Conservation (phyloP, 1,140 invertebrate genomes). For the Spodoptera litura region DNA sequence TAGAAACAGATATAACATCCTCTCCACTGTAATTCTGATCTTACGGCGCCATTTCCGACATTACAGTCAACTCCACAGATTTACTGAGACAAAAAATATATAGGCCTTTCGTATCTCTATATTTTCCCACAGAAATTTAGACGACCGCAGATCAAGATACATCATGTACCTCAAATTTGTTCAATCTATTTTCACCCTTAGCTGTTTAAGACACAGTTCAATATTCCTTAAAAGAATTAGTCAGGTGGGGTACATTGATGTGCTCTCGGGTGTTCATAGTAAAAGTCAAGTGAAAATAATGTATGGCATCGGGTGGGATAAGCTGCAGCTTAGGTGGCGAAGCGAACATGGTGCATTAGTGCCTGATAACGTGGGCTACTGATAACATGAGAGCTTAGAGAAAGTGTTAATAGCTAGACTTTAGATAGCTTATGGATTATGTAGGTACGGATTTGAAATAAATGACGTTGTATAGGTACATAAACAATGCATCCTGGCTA, state of each 20-base stretch:
- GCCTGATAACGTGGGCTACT: slow-evolving; percentile 3
- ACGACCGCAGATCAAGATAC: too few relatives aligned
- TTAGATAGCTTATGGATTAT: too few relatives aligned
- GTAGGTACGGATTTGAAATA: too few relatives aligned
- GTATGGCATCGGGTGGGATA: slow-evolving; percentile 12
- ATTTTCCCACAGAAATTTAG: background rate
- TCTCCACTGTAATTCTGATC: background rate
- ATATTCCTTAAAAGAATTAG: too few relatives aligned
- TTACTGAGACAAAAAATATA: slow-evolving; percentile 17
- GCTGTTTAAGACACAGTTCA: too few relatives aligned
- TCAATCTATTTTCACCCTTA: too few relatives aligned
- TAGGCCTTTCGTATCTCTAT: background rate
- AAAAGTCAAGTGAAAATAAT: slow-evolving; percentile 41
- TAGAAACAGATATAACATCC: too few relatives aligned
- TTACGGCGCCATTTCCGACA: slow-evolving; percentile 2
- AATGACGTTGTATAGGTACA: too few relatives aligned
- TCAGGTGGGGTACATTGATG: too few relatives aligned
- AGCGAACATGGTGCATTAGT: slow-evolving; percentile 27
- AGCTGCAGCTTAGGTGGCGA: slow-evolving; percentile 18
- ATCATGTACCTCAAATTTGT: too few relatives aligned
- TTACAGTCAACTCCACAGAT: background rate
- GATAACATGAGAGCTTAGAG: background rate
- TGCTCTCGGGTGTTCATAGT: background rate
- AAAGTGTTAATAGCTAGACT: background rate
- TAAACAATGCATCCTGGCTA: too few relatives aligned